Evolutionary conservation across 2,113 vertebrate species (phyloP), one percentile per base, ranked within the genome.

Genomic region (Scomber japonicus): DNA sequence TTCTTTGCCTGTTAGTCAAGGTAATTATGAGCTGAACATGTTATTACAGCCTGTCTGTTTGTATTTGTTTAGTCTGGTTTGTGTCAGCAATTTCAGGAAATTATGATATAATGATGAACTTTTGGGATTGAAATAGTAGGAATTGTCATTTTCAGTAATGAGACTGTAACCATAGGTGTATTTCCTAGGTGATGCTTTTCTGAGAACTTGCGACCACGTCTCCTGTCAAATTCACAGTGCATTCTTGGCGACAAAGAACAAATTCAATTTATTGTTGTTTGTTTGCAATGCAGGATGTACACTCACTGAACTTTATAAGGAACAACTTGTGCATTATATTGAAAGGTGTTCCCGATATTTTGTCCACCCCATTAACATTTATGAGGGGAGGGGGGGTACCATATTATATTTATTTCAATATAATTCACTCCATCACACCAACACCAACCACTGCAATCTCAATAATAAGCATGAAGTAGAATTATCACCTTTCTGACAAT

Each of bases 1-100:
- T 35, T 30, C 77, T 83, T 76, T 68, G 35, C 51, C 55, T 68
- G 21, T 67, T 71, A 27, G 10, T 67, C 31, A 35, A 66, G 71
- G 30, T 68, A 67, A 82, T 71, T 72, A 73, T 27, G 48, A 55
- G 59, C 19, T 8, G 71, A 44, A n/a, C 27, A 83, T 31, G 5
- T 3, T 12, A 48, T 62, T 46, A 55, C 5, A 60, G 31, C 53
- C 14, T 19, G 35, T 63, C 61, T 67, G 2, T 50, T 70, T 50
- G 30, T 31, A 51, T 27, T 63, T 55, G 30, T 71, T 70, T 27
- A 55, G 44, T 40, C 9, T 45, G 31, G 44, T 50, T 11, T 19
- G 72, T 60, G 54, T 75, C 56, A 80, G 71, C 27, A 40, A 17
- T 74, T 75, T 46, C 40, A 40, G 12, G 24, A 60, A 71, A 60